Evolutionary conservation across 2,113 vertebrate genomes (phyloP), one percentile per base, ranked within the genome.

Genomic region (Centropus bengalensis): DNA sequence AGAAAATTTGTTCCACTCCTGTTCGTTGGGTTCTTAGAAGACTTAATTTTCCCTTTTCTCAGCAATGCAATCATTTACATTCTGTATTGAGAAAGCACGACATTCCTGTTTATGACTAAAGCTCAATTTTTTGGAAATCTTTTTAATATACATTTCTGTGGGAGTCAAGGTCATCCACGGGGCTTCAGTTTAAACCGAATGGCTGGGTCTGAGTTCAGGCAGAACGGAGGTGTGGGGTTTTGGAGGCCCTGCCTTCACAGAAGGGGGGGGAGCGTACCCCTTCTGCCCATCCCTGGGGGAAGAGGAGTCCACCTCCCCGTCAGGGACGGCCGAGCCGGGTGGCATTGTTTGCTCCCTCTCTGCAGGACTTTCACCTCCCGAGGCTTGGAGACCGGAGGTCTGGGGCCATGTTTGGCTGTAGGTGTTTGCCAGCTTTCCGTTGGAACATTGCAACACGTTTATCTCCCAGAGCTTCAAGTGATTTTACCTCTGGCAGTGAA

Each of bases 11-110:
- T 96, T 91, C 93, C 42, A 44, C 88, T 91, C 90, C 94, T 96
- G 94, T 96, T 96, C 88, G 82, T 86, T 96, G 86, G 85, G 23
- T 94, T 47, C 60, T 94, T 86, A 56, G 80, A 94, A 90, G 86
- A 91, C 88, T 94, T 95, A 83, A 94, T 96, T 97, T 96, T 88
- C 86, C 69, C 86, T 91, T 95, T 96, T 91, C 88, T 94, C 58
- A 63, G 92, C 92, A 91, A 32, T 82, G 91, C 82, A 94, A 93
- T 97, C 93, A 94, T 91, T 97, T 94, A 86, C 93, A 96, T 97
- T 96, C 90, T 95, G 76, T 86, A 83, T 93, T 95, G 87, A 89
- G 91, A 89, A 93, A 94, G 77, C 82, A 27, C 45, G 73, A 68
- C 77, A 92, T 95, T 95, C 88, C 92, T 96, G 95, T 93, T 95